A percentile compares a stretch with the other conserved stretches of the same genome.
Evolutionary conservation across 1,140 invertebrate genomes (phyloP).

Genomic region (Atta cephalotes): DNA sequence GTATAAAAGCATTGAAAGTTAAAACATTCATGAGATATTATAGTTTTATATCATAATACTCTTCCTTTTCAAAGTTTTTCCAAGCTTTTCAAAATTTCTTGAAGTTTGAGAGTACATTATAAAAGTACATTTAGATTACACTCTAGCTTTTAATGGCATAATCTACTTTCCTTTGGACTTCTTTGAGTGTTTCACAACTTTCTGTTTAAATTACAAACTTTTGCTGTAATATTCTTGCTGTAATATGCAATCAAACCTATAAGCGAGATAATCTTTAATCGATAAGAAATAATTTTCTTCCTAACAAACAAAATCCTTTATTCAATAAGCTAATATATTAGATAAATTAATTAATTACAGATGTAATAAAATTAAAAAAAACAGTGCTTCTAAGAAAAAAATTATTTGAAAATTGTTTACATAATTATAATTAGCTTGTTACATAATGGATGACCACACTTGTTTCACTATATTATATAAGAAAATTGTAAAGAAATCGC

Average conservation of each 20-base stretch:
- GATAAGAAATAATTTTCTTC: background rate
- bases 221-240: background rate
- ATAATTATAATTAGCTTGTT: too few relatives aligned
- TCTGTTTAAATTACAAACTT: background rate
- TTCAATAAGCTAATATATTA: conserved; percentile 1
- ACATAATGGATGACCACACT: too few relatives aligned
- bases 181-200: background rate
- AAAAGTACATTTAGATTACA: background rate
- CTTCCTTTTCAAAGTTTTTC: background rate
- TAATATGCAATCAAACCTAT: background rate
- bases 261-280: background rate
- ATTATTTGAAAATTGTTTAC: too few relatives aligned
- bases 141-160: background rate
- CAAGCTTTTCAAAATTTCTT: background rate
- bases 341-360: too few relatives aligned
- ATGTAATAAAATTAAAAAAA: too few relatives aligned
- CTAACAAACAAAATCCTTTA: too few relatives aligned
- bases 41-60: background rate
- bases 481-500: too few relatives aligned
- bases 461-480: too few relatives aligned
- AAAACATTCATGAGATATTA: background rate
- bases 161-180: background rate
- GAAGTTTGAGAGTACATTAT: too few relatives aligned
- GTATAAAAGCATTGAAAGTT: background rate
- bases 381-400: too few relatives aligned